A percentile compares a stretch with the other conserved stretches of the same genome.
Evolutionary conservation across 2,888 invertebrate species (phyloP).

Genomic region (Atrina japonica): DNA sequence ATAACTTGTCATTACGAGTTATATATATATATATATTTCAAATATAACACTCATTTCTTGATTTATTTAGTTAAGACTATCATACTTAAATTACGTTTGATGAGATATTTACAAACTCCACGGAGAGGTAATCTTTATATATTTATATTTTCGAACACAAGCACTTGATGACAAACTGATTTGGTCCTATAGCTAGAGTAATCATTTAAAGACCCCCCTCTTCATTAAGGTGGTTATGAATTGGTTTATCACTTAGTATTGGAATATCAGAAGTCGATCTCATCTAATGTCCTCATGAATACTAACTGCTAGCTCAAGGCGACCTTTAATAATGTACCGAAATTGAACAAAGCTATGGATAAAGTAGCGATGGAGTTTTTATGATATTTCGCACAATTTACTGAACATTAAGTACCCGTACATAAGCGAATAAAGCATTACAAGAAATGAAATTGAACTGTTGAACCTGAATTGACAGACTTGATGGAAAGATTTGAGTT

Average conservation of each 20-base stretch:
- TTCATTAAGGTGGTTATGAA: background rate
- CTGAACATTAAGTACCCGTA: slow-evolving; percentile 11
- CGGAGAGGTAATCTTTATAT: too few species aligned
- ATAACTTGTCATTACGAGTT: too few species aligned
- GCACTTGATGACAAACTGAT: slow-evolving; percentile 16
- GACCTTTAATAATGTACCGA: background rate
- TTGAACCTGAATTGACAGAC: slow-evolving; percentile 8
- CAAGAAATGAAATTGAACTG: slow-evolving; percentile 12
- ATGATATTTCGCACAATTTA: slow-evolving; percentile 5
- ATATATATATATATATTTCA: too few species aligned
- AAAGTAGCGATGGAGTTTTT: background rate
- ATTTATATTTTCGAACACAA: slow-evolving; percentile 8
- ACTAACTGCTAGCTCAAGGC: background rate
- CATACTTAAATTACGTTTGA: too few species aligned
- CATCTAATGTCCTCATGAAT: background rate
- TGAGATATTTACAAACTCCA: too few species aligned
- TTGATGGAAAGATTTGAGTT: slow-evolving; percentile 15
- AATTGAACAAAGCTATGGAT: background rate
- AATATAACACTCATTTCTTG: too few species aligned
- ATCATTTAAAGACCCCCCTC: slow-evolving; percentile 3
- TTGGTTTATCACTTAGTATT: background rate
- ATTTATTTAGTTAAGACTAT: too few species aligned
- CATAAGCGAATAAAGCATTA: slow-evolving; percentile 5
- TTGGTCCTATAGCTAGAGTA: slow-evolving; percentile 10
- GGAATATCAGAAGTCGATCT: background rate